Conservation (phyloP, 2,888 invertebrate genomes). For the Erebia ligea region DNA sequence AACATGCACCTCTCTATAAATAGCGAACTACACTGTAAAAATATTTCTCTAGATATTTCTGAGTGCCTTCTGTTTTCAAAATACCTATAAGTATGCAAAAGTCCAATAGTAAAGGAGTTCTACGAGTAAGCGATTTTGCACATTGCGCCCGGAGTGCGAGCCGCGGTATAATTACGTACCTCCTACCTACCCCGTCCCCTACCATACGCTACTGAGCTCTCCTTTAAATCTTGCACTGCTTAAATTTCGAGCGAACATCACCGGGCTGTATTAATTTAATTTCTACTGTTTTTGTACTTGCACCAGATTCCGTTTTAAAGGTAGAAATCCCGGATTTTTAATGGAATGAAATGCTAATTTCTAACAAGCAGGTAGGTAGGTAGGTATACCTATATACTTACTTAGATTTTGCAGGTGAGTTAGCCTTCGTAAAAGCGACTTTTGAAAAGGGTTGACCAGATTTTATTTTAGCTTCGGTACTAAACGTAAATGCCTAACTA, state of each 20-base stretch:
- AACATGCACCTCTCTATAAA: too few relatives aligned
- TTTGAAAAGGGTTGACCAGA: slow-evolving; percentile 6
- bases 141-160: slow-evolving; percentile 71
- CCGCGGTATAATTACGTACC: slow-evolving; percentile 76
- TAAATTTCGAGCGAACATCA: slow-evolving; percentile 75
- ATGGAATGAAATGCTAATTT: slow-evolving; percentile 18
- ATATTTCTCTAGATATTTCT: too few relatives aligned
- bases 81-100: slow-evolving; percentile 2
- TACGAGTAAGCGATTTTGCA: slow-evolving; percentile 81
- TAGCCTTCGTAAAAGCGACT: neutral
- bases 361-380: neutral
- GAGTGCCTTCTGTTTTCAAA: neutral
- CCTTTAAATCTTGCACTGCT: slow-evolving; percentile 79
- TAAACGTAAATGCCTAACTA: neutral
- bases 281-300: slow-evolving; percentile 54
- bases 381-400: too few relatives aligned
- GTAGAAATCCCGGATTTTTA: slow-evolving; percentile 26
- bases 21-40: too few relatives aligned
- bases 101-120: slow-evolving; percentile 55
- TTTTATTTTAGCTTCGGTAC: neutral
- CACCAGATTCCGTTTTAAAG: slow-evolving; percentile 38
- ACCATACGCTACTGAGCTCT: slow-evolving; percentile 56
- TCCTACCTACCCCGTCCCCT: slow-evolving; percentile 21
- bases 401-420: neutral
- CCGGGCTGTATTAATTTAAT: slow-evolving; percentile 72